Percentiles rank a stretch among this genome's conserved stretches.
Conservation (phyloP, 2,113 vertebrate genomes). For the Neogobius melanostomus region DNA sequence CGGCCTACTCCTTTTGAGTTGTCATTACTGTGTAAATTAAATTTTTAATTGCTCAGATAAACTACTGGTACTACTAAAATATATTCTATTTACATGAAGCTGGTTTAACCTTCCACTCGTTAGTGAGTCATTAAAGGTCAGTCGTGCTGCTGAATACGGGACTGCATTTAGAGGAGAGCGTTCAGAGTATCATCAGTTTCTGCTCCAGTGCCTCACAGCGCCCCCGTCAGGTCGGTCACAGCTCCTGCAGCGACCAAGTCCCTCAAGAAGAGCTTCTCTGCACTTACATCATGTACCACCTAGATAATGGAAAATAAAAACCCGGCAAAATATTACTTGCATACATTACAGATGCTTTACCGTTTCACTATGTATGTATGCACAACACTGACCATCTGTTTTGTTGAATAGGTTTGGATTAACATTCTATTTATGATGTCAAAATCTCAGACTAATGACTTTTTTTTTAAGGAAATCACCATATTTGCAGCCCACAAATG, state of each 20-base stretch:
- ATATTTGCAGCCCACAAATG: too few relatives aligned
- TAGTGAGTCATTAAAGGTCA: conserved; percentile 7
- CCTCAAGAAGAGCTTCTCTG: conserved; percentile 76
- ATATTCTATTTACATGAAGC: conserved; percentile 6
- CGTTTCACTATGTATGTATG: too few relatives aligned
- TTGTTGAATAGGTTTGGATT: too few relatives aligned
- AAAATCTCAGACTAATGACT: too few relatives aligned
- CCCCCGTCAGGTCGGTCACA: conserved; percentile 77
- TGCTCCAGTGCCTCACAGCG: conserved; percentile 47
- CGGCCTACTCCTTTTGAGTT: too few relatives aligned
- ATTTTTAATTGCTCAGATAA: too few relatives aligned
- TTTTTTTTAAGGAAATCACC: too few relatives aligned
- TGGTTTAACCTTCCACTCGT: conserved; percentile 17
- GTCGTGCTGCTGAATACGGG: background rate
- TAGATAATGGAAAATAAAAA: conserved; percentile 33
- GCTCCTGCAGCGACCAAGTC: conserved; percentile 71
- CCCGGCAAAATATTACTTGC: background rate
- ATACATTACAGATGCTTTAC: too few relatives aligned
- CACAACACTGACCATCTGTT: too few relatives aligned
- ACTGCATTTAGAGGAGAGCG: conserved; percentile 12
- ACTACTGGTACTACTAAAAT: background rate
- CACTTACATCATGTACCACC: conserved; percentile 77
- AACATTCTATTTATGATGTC: too few relatives aligned
- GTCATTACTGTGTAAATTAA: too few relatives aligned
- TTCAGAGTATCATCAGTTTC: conserved; percentile 15